Evolutionary conservation across 2,797 vertebrate species (phyloP).

Genomic region (Heterohyrax brucei): DNA sequence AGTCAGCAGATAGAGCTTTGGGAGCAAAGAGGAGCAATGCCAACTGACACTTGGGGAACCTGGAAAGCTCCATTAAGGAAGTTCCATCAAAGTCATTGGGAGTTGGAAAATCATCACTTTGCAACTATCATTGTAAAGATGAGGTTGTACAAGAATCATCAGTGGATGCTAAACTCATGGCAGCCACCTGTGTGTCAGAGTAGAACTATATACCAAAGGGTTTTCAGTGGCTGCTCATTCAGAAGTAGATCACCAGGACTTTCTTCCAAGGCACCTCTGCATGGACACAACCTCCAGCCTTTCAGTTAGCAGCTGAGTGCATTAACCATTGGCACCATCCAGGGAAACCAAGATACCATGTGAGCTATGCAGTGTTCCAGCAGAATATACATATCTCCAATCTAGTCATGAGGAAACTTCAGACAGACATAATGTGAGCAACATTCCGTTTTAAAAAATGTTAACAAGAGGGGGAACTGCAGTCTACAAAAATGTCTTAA

Average conservation of each 20-base stretch:
- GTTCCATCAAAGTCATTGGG: not conserved
- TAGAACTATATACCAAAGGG: too few species aligned
- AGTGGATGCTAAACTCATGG: not conserved
- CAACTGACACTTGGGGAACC: not conserved
- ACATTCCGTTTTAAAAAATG: conserved; percentile 34
- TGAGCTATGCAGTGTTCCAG: not conserved
- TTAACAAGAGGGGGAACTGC: not conserved
- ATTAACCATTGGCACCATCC: too few species aligned
- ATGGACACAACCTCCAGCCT: too few species aligned
- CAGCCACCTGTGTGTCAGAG: too few species aligned
- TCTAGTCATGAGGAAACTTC: not conserved
- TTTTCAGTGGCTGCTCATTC: too few species aligned
- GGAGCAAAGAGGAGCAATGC: conserved; percentile 1
- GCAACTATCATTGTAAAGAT: not conserved
- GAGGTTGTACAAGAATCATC: not conserved
- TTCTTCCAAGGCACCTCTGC: too few species aligned
- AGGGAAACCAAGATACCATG: not conserved
- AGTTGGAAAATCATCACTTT: conserved; percentile 32
- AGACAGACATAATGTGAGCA: not conserved
- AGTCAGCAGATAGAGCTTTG: conserved; percentile 22
- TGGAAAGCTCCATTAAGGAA: conserved; percentile 34
- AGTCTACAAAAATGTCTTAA: conserved; percentile 45
- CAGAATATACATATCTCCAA: not conserved
- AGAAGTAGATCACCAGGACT: too few species aligned
- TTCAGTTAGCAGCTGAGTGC: too few species aligned